Conservation (phyloP, 1,140 invertebrate genomes). For the Phymastichus coffea region DNA sequence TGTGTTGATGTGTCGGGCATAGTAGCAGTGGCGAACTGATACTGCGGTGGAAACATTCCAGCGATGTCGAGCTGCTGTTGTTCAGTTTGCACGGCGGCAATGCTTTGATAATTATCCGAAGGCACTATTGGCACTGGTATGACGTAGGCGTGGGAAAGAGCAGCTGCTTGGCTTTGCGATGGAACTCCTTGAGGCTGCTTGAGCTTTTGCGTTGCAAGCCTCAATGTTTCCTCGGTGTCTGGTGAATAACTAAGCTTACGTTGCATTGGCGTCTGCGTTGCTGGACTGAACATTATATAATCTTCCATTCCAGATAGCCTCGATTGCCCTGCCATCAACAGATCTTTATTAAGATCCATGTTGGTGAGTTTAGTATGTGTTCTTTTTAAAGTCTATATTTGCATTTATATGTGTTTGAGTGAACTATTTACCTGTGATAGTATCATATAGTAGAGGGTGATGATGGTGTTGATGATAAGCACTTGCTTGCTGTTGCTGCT, state of each 20-base stretch:
- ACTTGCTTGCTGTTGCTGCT: slow-evolving; percentile 53
- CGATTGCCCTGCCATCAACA: slow-evolving; percentile 47
- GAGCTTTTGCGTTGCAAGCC: slow-evolving; percentile 52
- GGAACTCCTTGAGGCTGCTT: slow-evolving; percentile 47
- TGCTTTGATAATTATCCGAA: slow-evolving; percentile 48
- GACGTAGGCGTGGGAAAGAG: slow-evolving; percentile 50
- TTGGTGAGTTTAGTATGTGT: background rate
- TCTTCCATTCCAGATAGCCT: slow-evolving; percentile 50
- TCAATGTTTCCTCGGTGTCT: slow-evolving; percentile 52
- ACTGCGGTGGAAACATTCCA: slow-evolving; percentile 39
- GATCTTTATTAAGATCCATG: background rate
- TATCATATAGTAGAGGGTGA: slow-evolving; percentile 52
- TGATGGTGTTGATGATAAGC: slow-evolving; percentile 53
- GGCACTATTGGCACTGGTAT: slow-evolving; percentile 54
- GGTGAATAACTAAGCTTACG: slow-evolving; percentile 47
- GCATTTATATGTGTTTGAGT: background rate
- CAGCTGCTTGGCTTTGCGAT: slow-evolving; percentile 29
- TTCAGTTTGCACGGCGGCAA: slow-evolving; percentile 15
- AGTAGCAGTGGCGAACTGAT: slow-evolving; percentile 44
- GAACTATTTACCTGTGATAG: slow-evolving; percentile 44
- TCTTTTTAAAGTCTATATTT: background rate
- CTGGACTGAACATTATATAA: slow-evolving; percentile 53
- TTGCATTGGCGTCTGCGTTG: slow-evolving; percentile 51
- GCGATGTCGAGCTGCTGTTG: slow-evolving; percentile 33
- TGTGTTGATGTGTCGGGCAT: slow-evolving; percentile 37